Evolutionary conservation across 2,797 vertebrate species (phyloP).

Genomic region (Taeniopygia guttata): DNA sequence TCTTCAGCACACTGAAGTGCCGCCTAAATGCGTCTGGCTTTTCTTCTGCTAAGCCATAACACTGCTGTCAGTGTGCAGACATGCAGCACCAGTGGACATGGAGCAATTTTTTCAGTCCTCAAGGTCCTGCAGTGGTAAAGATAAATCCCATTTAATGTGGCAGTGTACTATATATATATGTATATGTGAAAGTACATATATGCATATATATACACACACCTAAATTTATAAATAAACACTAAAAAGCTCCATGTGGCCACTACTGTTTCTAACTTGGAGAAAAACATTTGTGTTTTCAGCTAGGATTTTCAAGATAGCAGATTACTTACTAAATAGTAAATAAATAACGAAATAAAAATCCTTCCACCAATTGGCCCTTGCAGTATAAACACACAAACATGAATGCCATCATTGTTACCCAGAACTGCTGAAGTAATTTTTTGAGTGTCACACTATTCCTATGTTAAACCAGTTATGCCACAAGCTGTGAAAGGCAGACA

Average conservation of each 20-base stretch:
- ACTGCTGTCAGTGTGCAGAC: not conserved
- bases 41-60: not conserved
- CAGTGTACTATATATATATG: not conserved
- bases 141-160: not conserved
- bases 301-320: not conserved
- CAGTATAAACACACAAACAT: conserved; percentile 5
- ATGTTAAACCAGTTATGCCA: not conserved
- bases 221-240: not conserved
- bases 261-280: not conserved
- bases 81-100: not conserved
- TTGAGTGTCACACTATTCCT: not conserved
- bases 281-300: not conserved
- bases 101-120: not conserved
- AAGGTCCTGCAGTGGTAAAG: not conserved
- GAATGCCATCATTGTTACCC: conserved; percentile 20
- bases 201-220: not conserved
- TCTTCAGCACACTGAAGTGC: not conserved
- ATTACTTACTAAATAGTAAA: too few species aligned
- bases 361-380: not conserved
- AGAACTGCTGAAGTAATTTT: not conserved
- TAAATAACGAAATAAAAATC: not conserved
- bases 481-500: not conserved
- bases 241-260: not conserved
- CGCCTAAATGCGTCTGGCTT: not conserved
- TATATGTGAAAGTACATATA: too few species aligned